phyloP scores from a whole-genome alignment of 2,888 invertebrate genomes.

The Phlogophora meticulosa region DNA sequence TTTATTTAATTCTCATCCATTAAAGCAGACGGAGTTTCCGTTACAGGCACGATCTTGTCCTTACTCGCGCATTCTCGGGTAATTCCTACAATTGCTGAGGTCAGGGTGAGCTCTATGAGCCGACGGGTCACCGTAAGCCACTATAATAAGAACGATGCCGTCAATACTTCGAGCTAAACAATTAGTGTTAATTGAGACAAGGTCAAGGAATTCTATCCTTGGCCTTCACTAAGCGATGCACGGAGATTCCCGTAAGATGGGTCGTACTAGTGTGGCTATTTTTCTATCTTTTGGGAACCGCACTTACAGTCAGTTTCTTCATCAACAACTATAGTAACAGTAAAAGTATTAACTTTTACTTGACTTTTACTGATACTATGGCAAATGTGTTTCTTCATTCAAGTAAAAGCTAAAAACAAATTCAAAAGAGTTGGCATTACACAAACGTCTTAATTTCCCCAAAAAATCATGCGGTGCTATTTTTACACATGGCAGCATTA shows the following conservation, averaged over 20 bases:
- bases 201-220: conserved; percentile 44
- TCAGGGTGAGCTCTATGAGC: conserved; percentile 41
- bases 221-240: neutral
- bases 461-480: too few species aligned
- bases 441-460: too few species aligned
- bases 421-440: too few species aligned
- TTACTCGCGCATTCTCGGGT: conserved; percentile 43
- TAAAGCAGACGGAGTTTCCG: conserved; percentile 31
- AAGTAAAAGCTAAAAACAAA: too few species aligned
- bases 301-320: too few species aligned
- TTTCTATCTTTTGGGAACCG: too few species aligned
- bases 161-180: conserved; percentile 59
- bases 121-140: conserved; percentile 48
- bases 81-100: conserved; percentile 65
- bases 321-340: too few species aligned
- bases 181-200: conserved; percentile 50
- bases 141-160: conserved; percentile 61
- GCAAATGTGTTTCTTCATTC: too few species aligned
- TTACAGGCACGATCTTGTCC: conserved; percentile 24
- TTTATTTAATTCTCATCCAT: conserved; percentile 4
- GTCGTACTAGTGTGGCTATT: too few species aligned
- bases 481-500: too few species aligned
- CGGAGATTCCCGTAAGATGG: conserved; percentile 7
- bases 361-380: too few species aligned
- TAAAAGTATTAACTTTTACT: too few species aligned